Evolutionary conservation across 2,797 vertebrate genomes (phyloP), one percentile per base, ranked within the genome.

Genomic region (Centropyge bicolor): DNA sequence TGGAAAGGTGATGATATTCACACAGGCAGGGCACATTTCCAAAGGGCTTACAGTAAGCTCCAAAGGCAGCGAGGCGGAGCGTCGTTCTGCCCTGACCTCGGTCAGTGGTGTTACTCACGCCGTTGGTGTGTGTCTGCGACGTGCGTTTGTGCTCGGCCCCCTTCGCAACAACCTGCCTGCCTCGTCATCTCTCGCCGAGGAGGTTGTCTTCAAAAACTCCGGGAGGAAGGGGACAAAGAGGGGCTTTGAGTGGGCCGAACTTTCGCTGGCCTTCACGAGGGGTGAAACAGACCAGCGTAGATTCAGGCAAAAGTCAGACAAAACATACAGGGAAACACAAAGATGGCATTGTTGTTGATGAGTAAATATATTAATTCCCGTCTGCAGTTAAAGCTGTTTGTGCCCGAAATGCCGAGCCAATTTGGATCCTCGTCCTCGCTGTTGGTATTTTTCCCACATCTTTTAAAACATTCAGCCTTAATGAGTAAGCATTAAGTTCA

Each of bases 1-100:
- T 43, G 72, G 66, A 81, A 74, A 83, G 88, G 80, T 81, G 86
- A 82, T 57, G 72, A 57, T 79, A 78, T 91, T 91, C 90, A 83
- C 89, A 90, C 67, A 68, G 76, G 56, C 61, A 74, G 84, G 86
- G 87, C 84, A 91, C 63, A 81, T 85, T 92, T 91, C 86, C 86
- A 88, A 57, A 55, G 43, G 72, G 66, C 69, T 76, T 69, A 64
- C 85, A 66, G 78, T 75, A 57, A 86, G 64, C 80, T 64, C 69
- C 31, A 38, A 61, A 72, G 73, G 41, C 70, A 40, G 57, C 5
- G 1, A 45, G 51, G 69, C n/a, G 48, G 48, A 70, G 62, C 64
- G 48, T 74, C 74, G 35, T n/a, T 79, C 61, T 46, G 67, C 24
- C 31, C 62, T 70, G 73, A 89, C 79, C 76, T 14, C 9, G 81